Evolutionary conservation across 2,888 invertebrate species (phyloP), one percentile per base, ranked within the genome.

Genomic region (Mythimna lalbum): DNA sequence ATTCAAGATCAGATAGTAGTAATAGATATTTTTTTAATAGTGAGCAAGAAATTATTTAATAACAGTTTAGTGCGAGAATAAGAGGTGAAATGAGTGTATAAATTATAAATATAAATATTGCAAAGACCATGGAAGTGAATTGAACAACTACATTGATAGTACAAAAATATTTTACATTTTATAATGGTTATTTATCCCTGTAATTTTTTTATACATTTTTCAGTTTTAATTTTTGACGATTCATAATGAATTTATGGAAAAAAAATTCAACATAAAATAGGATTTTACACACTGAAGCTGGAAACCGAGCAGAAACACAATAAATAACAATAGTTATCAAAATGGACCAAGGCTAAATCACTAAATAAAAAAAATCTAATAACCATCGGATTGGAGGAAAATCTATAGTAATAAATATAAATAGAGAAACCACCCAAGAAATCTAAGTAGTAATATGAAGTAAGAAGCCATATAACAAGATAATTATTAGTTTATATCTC

Each of bases 1-100:
- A 72, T 62, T 59, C 14, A 63, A 69, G 81, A 81, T 82, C 57
- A 82, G 78, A 78, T 78, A 69, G 72, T 69, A 52, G 17, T 52
- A 52, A 67, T 47, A 55, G 23, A 56, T 63, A 80, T 23, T 63
- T 60, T 66, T 60, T 66, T 61, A 72, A 50, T 59, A 19, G 50
- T 59, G 59, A 62, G 57, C 71, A 36, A 50, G 52, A 64, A 61
- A 62, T 36, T 49, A 43, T n/a, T 43, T 49, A 19, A 59, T 36
- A 61, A 57, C 17, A 31, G 50, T 36, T 12, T 14, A 63, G 52
- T 57, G 63, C 55, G 43, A 67, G 36, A 36, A 36, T 43, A 55
- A 50, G 49, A 73, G 3, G n/a, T 57, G 10, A 23, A 52, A 33
- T 10, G 31, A 27, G 56, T 36, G 4, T 21, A 27, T 3, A 9